Conservation (phyloP, 2,113 vertebrate genomes). For the Hippocampus barbouri region DNA sequence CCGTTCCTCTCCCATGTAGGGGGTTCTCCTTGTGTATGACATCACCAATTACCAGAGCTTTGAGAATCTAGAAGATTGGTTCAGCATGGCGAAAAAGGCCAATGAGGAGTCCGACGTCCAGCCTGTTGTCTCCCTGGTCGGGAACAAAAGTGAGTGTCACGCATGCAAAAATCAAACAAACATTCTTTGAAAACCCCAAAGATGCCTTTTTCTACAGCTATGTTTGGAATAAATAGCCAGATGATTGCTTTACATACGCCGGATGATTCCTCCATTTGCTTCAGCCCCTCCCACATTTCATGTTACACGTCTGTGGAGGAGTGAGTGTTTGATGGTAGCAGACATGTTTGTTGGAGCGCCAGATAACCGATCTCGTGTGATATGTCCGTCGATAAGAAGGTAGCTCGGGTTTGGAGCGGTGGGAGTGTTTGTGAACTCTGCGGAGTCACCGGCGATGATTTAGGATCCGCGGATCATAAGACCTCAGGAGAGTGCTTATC, state of each 20-base stretch:
- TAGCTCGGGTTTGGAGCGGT: constrained; percentile 41
- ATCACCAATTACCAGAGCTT: constrained; percentile 98
- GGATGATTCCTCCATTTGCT: constrained; percentile 19
- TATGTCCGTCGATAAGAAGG: constrained; percentile 53
- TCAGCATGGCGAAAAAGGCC: constrained; percentile 87
- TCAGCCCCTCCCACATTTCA: constrained; percentile 24
- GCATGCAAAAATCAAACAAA: neutral
- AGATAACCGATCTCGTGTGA: constrained; percentile 58
- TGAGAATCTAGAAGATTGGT: constrained; percentile 98
- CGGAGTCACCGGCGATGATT: constrained; percentile 77
- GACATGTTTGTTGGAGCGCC: constrained; percentile 50
- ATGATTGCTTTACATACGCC: constrained; percentile 4
- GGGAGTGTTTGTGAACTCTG: constrained; percentile 78
- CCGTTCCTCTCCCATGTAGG: constrained; percentile 69
- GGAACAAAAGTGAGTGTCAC: constrained; percentile 93
- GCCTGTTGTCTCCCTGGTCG: constrained; percentile 88
- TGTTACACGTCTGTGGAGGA: constrained; percentile 42
- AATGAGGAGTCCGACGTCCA: constrained; percentile 88
- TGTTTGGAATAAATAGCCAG: neutral
- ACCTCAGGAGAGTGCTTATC: constrained; percentile 80
- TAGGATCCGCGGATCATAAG: constrained; percentile 59
- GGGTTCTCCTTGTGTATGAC: constrained; percentile 95
- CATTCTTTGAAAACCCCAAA: neutral
- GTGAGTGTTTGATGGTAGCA: constrained; percentile 53
- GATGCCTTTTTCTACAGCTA: neutral